Conservation (phyloP, 2,113 vertebrate genomes). For the Parus major region DNA sequence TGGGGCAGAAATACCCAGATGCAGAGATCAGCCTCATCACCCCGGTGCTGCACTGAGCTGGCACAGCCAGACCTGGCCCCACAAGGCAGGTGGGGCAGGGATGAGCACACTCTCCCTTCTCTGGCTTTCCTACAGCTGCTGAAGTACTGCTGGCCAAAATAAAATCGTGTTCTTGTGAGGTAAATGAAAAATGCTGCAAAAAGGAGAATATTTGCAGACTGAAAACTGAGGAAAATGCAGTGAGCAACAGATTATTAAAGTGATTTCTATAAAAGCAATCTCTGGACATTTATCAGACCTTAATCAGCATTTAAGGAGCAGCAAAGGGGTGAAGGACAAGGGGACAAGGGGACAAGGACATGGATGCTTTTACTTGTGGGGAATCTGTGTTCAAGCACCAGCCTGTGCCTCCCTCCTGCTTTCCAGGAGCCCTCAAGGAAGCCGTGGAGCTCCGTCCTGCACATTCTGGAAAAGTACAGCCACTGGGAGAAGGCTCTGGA, state of each 20-base stretch:
- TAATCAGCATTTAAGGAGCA: not conserved
- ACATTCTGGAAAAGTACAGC: slow-evolving; percentile 51
- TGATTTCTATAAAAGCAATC: not conserved
- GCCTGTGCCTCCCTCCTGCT: not conserved
- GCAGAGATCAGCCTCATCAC: not conserved
- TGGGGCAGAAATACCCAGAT: not conserved
- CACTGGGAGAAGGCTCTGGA: slow-evolving; percentile 7
- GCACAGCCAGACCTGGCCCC: not conserved
- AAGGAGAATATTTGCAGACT: not conserved
- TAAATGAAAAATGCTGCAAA: not conserved
- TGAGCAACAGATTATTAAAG: accelerated
- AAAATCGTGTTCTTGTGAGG: not conserved
- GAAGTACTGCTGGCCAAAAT: not conserved
- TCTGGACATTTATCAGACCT: not conserved
- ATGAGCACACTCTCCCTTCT: not conserved
- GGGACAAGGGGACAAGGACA: not conserved
- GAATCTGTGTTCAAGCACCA: not conserved
- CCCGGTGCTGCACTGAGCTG: accelerated
- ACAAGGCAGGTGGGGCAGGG: not conserved
- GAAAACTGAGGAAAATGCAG: not conserved
- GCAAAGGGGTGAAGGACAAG: not conserved
- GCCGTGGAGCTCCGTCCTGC: not conserved
- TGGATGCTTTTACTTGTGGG: accelerated
- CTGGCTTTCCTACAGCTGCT: not conserved
- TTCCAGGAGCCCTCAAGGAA: not conserved